Base-by-base conservation (phyloP, 2,888 invertebrate species). In the Laspeyria flexula region DNA sequence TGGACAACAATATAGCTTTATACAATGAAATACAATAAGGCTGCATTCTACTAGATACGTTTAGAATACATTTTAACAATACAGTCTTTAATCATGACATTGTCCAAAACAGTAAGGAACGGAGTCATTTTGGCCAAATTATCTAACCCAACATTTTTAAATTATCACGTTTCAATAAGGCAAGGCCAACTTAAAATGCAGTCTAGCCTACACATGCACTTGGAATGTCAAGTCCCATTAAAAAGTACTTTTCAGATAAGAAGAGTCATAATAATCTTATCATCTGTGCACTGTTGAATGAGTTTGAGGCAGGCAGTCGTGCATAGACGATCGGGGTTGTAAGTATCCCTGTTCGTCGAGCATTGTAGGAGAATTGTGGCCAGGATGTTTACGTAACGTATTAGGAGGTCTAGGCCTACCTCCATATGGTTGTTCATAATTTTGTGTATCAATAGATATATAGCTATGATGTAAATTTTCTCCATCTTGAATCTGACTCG, bases 401-500 rank as follows among this genome's bases (percentile, higher is more conserved):
- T 88, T 86, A 72, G 90, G 87, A 60, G 91, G 90, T 74, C 91
- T 86, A 46, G 88, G 86, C 43, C 92, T 81, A 49, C 92, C 88
- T 45, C 86, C 81, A 62, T 92, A 92, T 16, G 92, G 90, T 65
- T 91, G 91, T 57, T 93, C 93, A 60, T 93, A 93, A 72, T 91
- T 92, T 75, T 93, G 92, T 58, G 93, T 88, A 68, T 95, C 95
- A 62, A 95, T 95, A 51, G 95, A 95, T 75, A 95, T 94, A 79
- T 95, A 95, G 84, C 95, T 95, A 73, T 95, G 95, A 73, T 95
- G 95, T 66, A 94, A 86, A 73, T 94, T 93, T 59, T 94, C 94
- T 39, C 93, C 93, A 62, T 94, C 94, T 70, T 94, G 94, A 78
- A 94, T 93, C 78, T 95, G 95, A 84, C 94, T 94, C 37, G 89